Evolutionary conservation across 2,888 invertebrate genomes (phyloP), one percentile per base, ranked within the genome.

Genomic region (Perizoma flavofasciatum): DNA sequence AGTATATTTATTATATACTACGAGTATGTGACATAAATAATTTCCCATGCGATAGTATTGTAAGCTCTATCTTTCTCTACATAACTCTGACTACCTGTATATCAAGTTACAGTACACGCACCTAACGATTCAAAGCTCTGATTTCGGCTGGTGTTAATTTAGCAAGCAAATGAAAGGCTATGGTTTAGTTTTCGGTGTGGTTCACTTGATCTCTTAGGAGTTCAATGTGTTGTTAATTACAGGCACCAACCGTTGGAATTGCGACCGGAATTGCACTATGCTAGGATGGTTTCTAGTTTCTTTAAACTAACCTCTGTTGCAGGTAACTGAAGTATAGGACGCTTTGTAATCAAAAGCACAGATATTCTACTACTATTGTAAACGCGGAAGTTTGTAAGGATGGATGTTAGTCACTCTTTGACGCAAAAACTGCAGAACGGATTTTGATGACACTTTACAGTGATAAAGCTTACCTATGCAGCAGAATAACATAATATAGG

Each of bases 111-210:
- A 46, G 44, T 44, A 44, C 57, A 53, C 62, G 67, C 50, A 59
- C 55, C 52, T 59, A 61, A 62, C 52, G 57, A 49, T 57, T 50
- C 53, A 53, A 48, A 59, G 47, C 68, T 73, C 68, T 68, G 68
- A 73, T 73, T 77, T 64, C 67, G 59, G 67, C 67, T 68, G 65
- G 69, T 71, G 72, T 77, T 78, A 77, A 81, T 78, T 81, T 73
- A 73, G 71, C 67, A 68, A 64, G 71, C 73, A 78, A 85, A 84
- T 82, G 77, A 83, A 81, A 83, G 85, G 81, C 81, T 76, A 70
- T 75, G 73, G 78, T 77, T 75, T 77, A 75, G 77, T 76, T 80
- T 76, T 74, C 68, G 73, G 69, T 74, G 75, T 69, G 71, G 73
- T 76, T 77, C 77, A 83, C 77, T 70, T 69, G 78, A 82, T 74